These are phyloP conservation scores for Euphysa ruthae DNA, from an alignment of 30 jellyfish, hydroid and myxozoan species.

Conservation along the genomic window DNA sequence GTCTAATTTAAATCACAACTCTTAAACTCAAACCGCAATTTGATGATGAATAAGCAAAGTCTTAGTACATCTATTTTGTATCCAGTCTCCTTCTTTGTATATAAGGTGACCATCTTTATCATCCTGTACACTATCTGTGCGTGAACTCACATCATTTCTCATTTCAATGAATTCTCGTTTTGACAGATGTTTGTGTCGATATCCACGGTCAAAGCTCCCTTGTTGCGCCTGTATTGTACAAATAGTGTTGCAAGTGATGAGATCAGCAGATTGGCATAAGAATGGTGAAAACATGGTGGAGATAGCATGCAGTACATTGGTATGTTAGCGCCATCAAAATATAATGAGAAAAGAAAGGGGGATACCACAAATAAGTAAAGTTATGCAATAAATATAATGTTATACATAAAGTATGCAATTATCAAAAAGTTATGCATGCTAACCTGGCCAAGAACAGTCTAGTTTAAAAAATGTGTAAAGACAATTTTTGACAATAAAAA, in stretches of 20 bases:
- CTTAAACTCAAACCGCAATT: conserved; percentile 6
- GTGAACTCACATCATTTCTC: neutral
- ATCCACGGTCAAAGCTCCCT: too few relatives aligned
- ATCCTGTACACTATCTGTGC: conserved; percentile 36
- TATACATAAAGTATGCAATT: too few relatives aligned
- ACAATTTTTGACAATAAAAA: too few relatives aligned
- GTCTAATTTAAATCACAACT: too few relatives aligned
- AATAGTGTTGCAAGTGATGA: neutral
- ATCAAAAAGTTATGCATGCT: too few relatives aligned
- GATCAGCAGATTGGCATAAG: too few relatives aligned
- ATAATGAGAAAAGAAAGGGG: conserved; percentile 19
- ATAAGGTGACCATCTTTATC: conserved; percentile 95
- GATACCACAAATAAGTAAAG: neutral
- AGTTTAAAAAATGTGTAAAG: too few relatives aligned
- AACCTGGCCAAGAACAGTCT: too few relatives aligned
- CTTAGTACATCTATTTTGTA: conserved; percentile 86
- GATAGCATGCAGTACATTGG: conserved; percentile 12
- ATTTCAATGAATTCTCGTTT: neutral
- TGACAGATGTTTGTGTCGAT: neutral
- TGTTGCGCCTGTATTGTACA: neutral
- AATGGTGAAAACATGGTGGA: too few relatives aligned
- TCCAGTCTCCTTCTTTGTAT: conserved; percentile 90
- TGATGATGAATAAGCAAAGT: conserved; percentile 10
- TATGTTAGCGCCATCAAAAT: conserved; percentile 17
- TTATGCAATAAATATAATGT: too few relatives aligned